Percentiles rank a stretch among this genome's conserved stretches.
Evolutionary conservation across 2,888 invertebrate genomes (phyloP).

Genomic region (Ophion ellenae): DNA sequence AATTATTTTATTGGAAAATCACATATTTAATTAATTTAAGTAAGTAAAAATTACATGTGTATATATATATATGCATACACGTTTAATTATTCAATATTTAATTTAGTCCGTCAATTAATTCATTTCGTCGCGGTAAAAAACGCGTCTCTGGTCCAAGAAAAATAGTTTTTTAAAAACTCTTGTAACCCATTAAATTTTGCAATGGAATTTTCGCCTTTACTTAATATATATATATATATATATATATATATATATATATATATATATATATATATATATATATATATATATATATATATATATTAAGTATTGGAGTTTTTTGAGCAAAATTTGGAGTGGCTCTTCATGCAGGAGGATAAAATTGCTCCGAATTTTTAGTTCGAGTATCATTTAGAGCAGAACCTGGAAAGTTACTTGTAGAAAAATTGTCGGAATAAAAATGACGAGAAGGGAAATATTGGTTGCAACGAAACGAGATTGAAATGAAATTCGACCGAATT

Average conservation of each 20-base stretch:
- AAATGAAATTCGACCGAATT: not conserved
- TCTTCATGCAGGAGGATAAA: not conserved
- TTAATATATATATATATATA: not conserved
- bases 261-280: no score
- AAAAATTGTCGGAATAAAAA: not conserved
- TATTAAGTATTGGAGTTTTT: not conserved
- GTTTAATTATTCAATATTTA: not conserved
- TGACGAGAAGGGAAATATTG: not conserved
- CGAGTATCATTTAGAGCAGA: not conserved
- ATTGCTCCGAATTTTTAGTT: not conserved
- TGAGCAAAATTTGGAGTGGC: not conserved
- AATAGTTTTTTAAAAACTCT: not conserved
- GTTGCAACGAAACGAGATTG: not conserved
- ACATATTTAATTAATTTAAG: no score
- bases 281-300: no score
- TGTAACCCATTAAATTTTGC: not conserved
- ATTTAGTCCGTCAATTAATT: not conserved
- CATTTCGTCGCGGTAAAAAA: conserved; percentile 5
- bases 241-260: no score
- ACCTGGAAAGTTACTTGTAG: not conserved
- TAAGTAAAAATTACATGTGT: no score
- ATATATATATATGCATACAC: no score
- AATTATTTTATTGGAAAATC: no score
- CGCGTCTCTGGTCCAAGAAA: conserved; percentile 20
- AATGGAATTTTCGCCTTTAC: not conserved